These are phyloP conservation scores for Plectrocnemia conspersa DNA, from an alignment of 1,140 invertebrate genomes.

Conservation along the genomic window DNA sequence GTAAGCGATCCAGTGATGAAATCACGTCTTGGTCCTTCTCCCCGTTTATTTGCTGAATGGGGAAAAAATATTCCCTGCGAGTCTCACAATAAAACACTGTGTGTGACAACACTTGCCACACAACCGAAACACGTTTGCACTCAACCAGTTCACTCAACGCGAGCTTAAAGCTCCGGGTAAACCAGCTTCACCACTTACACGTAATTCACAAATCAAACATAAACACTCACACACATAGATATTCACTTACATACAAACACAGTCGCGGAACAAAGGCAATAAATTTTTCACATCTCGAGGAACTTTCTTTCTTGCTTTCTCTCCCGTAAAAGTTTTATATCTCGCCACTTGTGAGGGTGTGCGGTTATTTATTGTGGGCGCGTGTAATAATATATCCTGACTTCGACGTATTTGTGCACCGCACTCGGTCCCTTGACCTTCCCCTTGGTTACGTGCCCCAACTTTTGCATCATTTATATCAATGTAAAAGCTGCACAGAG, in stretches of 20 bases:
- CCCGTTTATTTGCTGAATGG: not conserved
- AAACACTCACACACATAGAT: slow-evolving; percentile 18
- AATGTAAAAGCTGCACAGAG: slow-evolving; percentile 1
- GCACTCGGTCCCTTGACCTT: not conserved
- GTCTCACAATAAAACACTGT: slow-evolving; percentile 25
- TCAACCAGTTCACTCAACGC: slow-evolving; percentile 12
- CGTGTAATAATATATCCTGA: slow-evolving; percentile 31
- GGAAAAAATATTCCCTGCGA: slow-evolving; percentile 23
- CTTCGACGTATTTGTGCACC: slow-evolving; percentile 20
- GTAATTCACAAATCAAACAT: slow-evolving; percentile 36
- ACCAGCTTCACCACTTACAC: slow-evolving; percentile 31
- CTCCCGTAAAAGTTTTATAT: slow-evolving; percentile 30
- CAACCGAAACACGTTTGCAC: slow-evolving; percentile 28
- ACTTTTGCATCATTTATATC: slow-evolving; percentile 7
- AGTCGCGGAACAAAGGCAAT: slow-evolving; percentile 34
- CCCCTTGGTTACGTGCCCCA: not conserved
- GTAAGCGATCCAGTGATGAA: no score
- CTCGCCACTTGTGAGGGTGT: slow-evolving; percentile 24
- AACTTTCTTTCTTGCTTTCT: slow-evolving; percentile 32
- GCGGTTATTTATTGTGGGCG: slow-evolving; percentile 35
- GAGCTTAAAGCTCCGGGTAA: slow-evolving; percentile 22
- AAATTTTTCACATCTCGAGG: slow-evolving; percentile 36
- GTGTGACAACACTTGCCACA: slow-evolving; percentile 10
- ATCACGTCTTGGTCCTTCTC: not conserved
- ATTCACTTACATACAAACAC: slow-evolving; percentile 3